Evolutionary conservation across 2,113 vertebrate genomes (phyloP), one percentile per base, ranked within the genome.

Genomic region (Sterna hirundo): DNA sequence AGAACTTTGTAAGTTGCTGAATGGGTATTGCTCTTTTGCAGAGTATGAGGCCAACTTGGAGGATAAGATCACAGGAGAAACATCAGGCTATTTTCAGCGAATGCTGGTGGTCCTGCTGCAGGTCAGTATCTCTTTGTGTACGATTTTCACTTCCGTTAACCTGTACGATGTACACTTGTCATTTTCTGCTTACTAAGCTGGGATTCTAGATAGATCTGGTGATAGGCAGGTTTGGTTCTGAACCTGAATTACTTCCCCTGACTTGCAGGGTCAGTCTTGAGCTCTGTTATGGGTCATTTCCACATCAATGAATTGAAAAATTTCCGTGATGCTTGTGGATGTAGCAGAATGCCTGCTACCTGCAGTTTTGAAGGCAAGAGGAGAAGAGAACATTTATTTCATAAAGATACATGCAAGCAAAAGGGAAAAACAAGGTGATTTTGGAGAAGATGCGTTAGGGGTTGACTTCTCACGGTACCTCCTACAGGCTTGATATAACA

Each of bases 91-190:
- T 95, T 99, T 99, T 94, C 98, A 99, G 97, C 98, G 98, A 44
- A 97, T 99, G 94, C 86, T 99, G 97, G 98, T 99, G 93, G 99
- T 99, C 83, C 98, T 99, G 49, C 98, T 99, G 58, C 99, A 99
- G 99, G 99, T 99, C 98, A 21, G 86, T 49, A 4, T 86, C 15
- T 65, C 16, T 14, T 16, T 32, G 42, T 38, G 25, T 19, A 4
- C 15, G 21, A 6, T 16, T 75, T 27, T 74, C 7, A 10, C 6
- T 38, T 52, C 14, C 29, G 5, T 42, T 44, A 42, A 58, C 74
- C 21, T 58, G 21, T 46, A 29, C 32, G 32, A 5, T 7, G 7
- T 38, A 18, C 6, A 1, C 13, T 54, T 54, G 6, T 0, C 11
- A 4, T 13, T 52, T 55, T 18, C 7, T 69, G 34, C 42, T 66